A percentile compares a stretch with the other conserved stretches of the same genome.
Conservation (phyloP, 2,888 invertebrate species). For the Drepanosiphum platanoidis region DNA sequence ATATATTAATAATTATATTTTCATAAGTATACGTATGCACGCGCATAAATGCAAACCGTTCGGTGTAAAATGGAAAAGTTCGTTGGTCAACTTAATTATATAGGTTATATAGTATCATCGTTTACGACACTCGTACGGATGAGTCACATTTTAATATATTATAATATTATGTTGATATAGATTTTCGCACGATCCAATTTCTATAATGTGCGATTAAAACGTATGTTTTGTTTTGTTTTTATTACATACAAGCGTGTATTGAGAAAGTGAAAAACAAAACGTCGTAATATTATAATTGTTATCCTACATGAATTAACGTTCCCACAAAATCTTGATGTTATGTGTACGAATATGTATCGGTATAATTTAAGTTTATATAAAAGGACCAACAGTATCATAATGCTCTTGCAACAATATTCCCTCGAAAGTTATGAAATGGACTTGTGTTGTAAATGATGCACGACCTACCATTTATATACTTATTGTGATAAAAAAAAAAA, state of each 20-base stretch:
- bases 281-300: background rate
- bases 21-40: background rate
- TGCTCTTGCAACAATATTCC: background rate
- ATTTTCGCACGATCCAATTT: constrained; percentile 46
- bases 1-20: background rate
- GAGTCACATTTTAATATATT: background rate
- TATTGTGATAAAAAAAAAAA: no score
- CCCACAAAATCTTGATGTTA: background rate
- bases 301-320: background rate
- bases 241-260: background rate
- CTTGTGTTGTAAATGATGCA: background rate
- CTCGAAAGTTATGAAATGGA: background rate
- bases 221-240: background rate
- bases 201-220: background rate
- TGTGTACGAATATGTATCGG: no score
- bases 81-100: background rate
- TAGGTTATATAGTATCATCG: background rate
- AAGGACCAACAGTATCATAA: background rate
- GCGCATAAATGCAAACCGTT: background rate
- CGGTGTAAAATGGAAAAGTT: background rate
- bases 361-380: no score
- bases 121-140: background rate
- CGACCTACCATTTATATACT: no score
- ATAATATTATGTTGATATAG: background rate
- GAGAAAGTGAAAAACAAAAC: constrained; percentile 1